phyloP scores from a whole-genome alignment of 2,113 vertebrate genomes.

The Nannospalax galili region DNA sequence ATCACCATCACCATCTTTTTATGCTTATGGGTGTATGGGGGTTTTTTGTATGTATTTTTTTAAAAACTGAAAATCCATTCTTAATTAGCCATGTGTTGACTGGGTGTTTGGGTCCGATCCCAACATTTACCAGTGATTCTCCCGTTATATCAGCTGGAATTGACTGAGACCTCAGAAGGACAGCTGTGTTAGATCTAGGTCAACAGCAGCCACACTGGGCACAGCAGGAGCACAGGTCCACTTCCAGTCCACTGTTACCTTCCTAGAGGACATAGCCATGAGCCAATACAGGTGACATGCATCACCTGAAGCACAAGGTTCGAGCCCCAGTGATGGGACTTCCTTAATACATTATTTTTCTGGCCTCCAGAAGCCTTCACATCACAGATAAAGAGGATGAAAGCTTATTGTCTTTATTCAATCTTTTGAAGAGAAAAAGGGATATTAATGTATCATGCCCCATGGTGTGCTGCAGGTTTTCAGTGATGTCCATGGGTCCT shows the following conservation, averaged over 20 bases:
- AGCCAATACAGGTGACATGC: background rate
- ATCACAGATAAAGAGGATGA: background rate
- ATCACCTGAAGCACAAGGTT: background rate
- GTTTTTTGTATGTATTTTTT: too few relatives aligned
- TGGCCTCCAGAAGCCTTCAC: background rate
- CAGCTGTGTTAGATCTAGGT: too few relatives aligned
- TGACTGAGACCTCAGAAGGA: background rate
- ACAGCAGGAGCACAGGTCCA: background rate
- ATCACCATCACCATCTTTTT: background rate
- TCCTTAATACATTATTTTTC: background rate
- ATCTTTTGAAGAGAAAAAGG: background rate
- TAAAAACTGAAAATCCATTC: background rate
- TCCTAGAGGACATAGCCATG: background rate
- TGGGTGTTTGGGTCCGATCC: background rate
- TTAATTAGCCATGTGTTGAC: background rate
- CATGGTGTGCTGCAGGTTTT: background rate
- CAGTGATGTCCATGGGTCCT: too few relatives aligned
- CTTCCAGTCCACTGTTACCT: fast-evolving
- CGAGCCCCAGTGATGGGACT: background rate
- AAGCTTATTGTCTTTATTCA: fast-evolving
- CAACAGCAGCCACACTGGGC: too few relatives aligned
- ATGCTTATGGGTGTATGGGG: background rate
- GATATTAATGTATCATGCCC: background rate
- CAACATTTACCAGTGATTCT: background rate
- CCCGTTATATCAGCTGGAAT: background rate